Conservation (phyloP, 2,797 vertebrate species). For the Sebastes hubbsi region DNA sequence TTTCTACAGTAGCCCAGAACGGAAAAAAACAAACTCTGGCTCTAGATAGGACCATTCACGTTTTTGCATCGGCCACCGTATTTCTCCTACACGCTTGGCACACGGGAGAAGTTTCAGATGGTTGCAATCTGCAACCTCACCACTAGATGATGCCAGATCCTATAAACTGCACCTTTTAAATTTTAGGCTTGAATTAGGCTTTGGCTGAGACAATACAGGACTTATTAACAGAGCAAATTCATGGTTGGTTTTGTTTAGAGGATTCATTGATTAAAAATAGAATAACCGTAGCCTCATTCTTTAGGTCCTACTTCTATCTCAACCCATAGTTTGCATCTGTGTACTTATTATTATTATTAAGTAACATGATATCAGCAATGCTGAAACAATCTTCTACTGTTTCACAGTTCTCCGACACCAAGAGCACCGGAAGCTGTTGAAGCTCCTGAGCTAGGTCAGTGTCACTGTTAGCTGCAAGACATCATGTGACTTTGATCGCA, state of each 20-base stretch:
- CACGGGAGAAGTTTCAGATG: too few relatives aligned
- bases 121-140: too few relatives aligned
- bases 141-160: too few relatives aligned
- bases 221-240: background rate
- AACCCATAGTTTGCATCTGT: background rate
- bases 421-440: background rate
- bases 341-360: background rate
- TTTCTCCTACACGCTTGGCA: too few relatives aligned
- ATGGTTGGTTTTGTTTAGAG: background rate
- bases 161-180: fast-evolving
- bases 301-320: background rate
- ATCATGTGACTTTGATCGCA: background rate
- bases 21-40: too few relatives aligned
- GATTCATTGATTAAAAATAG: background rate
- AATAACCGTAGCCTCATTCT: background rate
- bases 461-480: background rate
- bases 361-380: background rate
- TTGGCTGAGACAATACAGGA: background rate
- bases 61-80: too few relatives aligned
- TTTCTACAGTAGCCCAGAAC: too few relatives aligned
- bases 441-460: slow-evolving; percentile 61
- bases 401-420: slow-evolving; percentile 51
- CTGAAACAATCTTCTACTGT: background rate
- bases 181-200: background rate
- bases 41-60: too few relatives aligned